Percentiles rank a stretch among this genome's conserved stretches.
phyloP scores from a whole-genome alignment of 2,888 invertebrate species.

The Blera fallax region DNA sequence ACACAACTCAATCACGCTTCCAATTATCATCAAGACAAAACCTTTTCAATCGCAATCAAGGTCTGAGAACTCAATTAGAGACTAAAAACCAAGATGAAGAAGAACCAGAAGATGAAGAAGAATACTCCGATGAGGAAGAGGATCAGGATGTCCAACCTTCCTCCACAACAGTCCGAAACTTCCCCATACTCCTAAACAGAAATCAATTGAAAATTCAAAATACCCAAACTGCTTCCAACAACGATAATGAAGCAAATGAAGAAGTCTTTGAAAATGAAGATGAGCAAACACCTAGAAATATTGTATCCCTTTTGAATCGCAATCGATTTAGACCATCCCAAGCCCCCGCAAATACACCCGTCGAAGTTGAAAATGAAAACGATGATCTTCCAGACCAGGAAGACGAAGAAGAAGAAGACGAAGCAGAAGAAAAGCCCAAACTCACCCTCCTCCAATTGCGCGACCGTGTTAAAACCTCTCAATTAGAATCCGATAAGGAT shows the following conservation, averaged over 20 bases:
- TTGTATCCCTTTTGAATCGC: slow-evolving; percentile 37
- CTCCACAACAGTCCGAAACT: not conserved
- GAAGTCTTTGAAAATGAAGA: not conserved
- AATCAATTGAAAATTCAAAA: not conserved
- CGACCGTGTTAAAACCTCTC: slow-evolving; percentile 74
- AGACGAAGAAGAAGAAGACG: not conserved
- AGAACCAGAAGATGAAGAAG: not conserved
- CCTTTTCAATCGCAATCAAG: not conserved
- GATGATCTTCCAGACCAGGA: not conserved
- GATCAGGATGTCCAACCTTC: not conserved
- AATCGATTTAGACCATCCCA: slow-evolving; percentile 15
- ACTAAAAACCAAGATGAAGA: not conserved
- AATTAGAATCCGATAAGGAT: slow-evolving; percentile 64
- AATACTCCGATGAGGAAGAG: slow-evolving; percentile 1
- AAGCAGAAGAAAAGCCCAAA: slow-evolving; percentile 15
- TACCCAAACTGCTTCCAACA: not conserved
- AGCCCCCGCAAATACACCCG: not conserved
- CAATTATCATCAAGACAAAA: not conserved
- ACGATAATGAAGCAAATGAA: not conserved
- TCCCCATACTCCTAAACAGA: not conserved
- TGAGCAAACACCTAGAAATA: not conserved
- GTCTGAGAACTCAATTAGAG: not conserved
- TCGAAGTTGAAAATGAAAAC: not conserved
- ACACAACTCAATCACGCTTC: not conserved
- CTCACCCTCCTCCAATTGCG: slow-evolving; percentile 74